phyloP scores from a whole-genome alignment of 2,888 invertebrate species.

The Oligia fasciuncula region DNA sequence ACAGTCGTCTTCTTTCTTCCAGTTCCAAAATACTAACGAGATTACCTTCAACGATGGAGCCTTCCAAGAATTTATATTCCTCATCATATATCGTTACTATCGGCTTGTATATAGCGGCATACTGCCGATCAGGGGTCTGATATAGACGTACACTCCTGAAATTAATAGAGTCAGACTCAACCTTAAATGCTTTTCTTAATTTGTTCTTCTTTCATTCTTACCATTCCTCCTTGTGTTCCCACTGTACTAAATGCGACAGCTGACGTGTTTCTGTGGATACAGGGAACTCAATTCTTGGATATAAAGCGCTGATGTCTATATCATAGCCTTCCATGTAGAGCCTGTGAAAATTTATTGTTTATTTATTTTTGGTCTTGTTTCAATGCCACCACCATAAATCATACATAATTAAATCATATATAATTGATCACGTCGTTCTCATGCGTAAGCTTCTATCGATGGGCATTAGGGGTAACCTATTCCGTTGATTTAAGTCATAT shows the following conservation, averaged over 20 bases:
- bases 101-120: conserved; percentile 17
- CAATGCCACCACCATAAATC: too few species aligned
- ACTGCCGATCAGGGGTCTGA: neutral
- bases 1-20: neutral
- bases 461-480: too few species aligned
- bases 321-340: conserved; percentile 90
- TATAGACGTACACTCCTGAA: neutral
- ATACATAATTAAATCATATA: too few species aligned
- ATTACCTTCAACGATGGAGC: conserved; percentile 12
- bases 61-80: conserved; percentile 25
- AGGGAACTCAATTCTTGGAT: conserved; percentile 93
- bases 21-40: neutral
- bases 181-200: neutral
- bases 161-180: neutral
- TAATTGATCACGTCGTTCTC: too few species aligned
- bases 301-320: conserved; percentile 92
- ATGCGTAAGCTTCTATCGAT: too few species aligned
- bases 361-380: neutral
- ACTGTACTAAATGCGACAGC: conserved; percentile 93
- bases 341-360: conserved; percentile 3
- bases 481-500: too few species aligned
- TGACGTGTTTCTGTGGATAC: conserved; percentile 95
- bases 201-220: neutral
- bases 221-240: conserved; percentile 92
- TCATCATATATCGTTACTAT: conserved; percentile 20